A percentile compares a stretch with the other conserved stretches of the same genome.
Evolutionary conservation across 37 sponge, comb jelly and placozoan genomes (phyloP).

Genomic region (Aphrocallistes beatrix): DNA sequence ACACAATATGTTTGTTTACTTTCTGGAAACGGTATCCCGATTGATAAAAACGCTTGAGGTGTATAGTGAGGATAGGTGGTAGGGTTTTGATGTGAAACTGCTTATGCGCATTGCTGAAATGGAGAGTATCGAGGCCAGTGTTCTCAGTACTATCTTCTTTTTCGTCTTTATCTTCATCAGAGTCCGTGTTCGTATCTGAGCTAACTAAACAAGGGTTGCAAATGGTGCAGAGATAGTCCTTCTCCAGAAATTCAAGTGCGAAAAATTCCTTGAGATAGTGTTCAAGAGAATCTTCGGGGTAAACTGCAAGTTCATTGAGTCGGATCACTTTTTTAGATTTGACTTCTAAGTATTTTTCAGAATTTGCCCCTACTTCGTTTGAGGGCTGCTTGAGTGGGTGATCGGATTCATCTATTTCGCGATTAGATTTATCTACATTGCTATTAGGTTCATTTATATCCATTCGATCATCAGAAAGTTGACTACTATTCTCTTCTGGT

Average conservation of each 20-base stretch:
- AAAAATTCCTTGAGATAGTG: background rate
- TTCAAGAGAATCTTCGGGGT: background rate
- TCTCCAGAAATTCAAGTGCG: background rate
- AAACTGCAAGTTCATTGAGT: background rate
- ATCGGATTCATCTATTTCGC: too few species aligned
- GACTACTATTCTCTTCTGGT: too few species aligned
- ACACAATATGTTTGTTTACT: conserved; percentile 58
- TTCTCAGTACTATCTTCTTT: background rate
- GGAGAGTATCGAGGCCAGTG: background rate
- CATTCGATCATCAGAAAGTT: too few species aligned
- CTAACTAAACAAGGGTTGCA: background rate
- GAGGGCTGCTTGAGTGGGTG: too few species aligned
- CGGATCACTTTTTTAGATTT: background rate
- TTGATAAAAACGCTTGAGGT: conserved; percentile 84
- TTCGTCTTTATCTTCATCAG: background rate
- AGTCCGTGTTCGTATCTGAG: background rate
- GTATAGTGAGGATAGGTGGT: conserved; percentile 67
- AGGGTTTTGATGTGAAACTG: conserved; percentile 46
- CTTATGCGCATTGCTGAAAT: conserved; percentile 47
- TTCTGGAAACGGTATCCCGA: conserved; percentile 41
- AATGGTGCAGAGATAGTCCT: background rate
- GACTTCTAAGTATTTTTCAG: too few species aligned
- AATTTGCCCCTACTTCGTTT: too few species aligned
- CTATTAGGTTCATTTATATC: too few species aligned
- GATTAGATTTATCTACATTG: too few species aligned